Evolutionary conservation across 2,113 vertebrate genomes (phyloP).

Genomic region (rabbit (Oryctolagus cuniculus)): mOryCun1.1 NC_091441.1:23680001-23680500

Average conservation of each 20-base stretch:
- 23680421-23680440: neutral
- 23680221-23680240: neutral
- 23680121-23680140: conserved; percentile 3
- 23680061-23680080: neutral
- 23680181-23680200: neutral
- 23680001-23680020: neutral
- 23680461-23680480: neutral
- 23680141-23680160: neutral
- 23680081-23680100: neutral
- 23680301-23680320: neutral
- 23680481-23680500: neutral
- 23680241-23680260: neutral
- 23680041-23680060: neutral
- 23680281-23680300: neutral
- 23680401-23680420: neutral
- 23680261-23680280: neutral
- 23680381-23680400: neutral
- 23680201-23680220: neutral
- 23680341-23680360: neutral
- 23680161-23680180: neutral
- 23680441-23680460: neutral
- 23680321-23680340: conserved; percentile 1
- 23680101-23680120: neutral
- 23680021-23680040: neutral
- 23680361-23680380: neutral